Base-by-base conservation (phyloP, 2,888 invertebrate species). In the Xylota sylvarum region DNA sequence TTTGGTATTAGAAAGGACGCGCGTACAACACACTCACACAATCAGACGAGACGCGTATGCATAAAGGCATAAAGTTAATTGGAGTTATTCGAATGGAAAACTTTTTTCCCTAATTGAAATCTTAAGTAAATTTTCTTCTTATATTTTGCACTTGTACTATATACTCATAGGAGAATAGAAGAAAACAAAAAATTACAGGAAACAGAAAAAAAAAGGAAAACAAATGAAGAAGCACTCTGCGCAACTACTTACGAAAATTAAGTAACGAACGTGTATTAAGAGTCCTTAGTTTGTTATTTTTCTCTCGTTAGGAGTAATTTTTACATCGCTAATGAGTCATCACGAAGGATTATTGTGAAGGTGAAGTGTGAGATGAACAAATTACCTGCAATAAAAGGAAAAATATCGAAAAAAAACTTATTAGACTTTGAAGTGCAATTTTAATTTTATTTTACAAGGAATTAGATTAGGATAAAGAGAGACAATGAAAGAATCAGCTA, bases 71-170 rank as follows among this genome's bases (percentile, higher is more conserved):
- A 62, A 86, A 86, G 81, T 72, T 86, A 86, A 86, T 86, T 81
- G 81, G 76, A 86, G 70, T 67, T 60, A 77, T 77, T 81, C 72
- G 81, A 72, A 81, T 81, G 77, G 76, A 67, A 85, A 76, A 86
- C 67, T 85, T 86, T 86, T n/a, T 81, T 62, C 60, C 52, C 46
- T 81, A 86, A 86, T 86, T 86, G 81, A 86, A 86, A 86, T 77
- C 43, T 67, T 81, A 50, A 77, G 76, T 64, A 56, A 65, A 62
- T 73, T 78, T 27, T 60, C 19, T 48, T 35, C 5, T 17, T 48
- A 12, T 4, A 10, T 27, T 37, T 40, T 27, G 2, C n/a, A 12
- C 35, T 60, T 23, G n/a, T n/a, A n/a, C n/a, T n/a, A n/a, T n/a
- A n/a, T n/a, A n/a, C 14, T 23, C 7, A 17, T 17, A 14, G 30